phyloP scores from a whole-genome alignment of 2,888 invertebrate species.

The Brachyptera risi region DNA sequence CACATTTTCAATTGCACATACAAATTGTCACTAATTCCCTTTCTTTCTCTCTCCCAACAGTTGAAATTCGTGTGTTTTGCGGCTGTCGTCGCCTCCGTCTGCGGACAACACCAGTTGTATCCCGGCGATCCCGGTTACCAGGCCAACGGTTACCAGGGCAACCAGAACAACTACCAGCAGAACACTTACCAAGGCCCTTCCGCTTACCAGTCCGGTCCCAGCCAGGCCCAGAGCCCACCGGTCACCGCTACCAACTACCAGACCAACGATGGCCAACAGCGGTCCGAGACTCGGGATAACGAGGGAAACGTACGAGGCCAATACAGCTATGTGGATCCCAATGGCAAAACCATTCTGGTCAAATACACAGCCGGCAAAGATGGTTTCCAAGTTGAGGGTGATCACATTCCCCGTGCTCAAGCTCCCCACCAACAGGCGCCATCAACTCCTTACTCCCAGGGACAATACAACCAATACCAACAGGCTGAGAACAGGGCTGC shows the following conservation, averaged over 20 bases:
- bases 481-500: slow-evolving; percentile 8
- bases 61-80: slow-evolving; percentile 19
- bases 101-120: slow-evolving; percentile 18
- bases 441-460: slow-evolving; percentile 20
- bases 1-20: not conserved
- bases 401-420: slow-evolving; percentile 29
- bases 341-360: slow-evolving; percentile 59
- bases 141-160: slow-evolving; percentile 30
- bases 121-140: slow-evolving; percentile 19
- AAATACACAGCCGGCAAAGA: slow-evolving; percentile 48
- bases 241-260: slow-evolving; percentile 25
- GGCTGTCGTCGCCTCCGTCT: slow-evolving; percentile 9
- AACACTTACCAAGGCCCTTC: slow-evolving; percentile 31
- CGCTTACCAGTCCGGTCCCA: not conserved
- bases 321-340: slow-evolving; percentile 60
- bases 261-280: slow-evolving; percentile 30
- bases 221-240: slow-evolving; percentile 21
- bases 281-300: slow-evolving; percentile 30
- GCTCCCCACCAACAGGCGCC: slow-evolving; percentile 9
- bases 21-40: not conserved
- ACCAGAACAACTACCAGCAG: slow-evolving; percentile 36
- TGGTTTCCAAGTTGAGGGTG: slow-evolving; percentile 36
- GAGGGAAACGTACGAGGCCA: slow-evolving; percentile 32
- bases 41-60: not conserved
- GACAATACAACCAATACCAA: slow-evolving; percentile 21